Evolutionary conservation across 2,797 vertebrate species (phyloP).

Genomic region (Onychomys arenicola): DNA sequence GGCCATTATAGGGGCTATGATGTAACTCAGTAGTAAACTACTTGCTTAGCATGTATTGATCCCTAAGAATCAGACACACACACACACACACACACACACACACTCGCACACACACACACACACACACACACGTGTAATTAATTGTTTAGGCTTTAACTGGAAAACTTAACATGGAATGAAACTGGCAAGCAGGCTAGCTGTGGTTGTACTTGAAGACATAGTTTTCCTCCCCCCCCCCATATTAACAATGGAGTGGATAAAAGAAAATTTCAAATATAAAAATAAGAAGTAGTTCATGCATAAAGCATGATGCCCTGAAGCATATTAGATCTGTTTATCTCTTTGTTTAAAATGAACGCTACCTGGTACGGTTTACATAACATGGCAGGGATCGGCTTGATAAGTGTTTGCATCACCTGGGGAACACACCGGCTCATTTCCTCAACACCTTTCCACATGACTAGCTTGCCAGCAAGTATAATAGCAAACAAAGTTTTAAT

Average conservation of each 20-base stretch:
- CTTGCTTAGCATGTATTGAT: not conserved
- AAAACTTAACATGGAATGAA: constrained; percentile 85
- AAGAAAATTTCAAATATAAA: constrained; percentile 89
- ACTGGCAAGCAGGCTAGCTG: constrained; percentile 69
- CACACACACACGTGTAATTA: constrained; percentile 73
- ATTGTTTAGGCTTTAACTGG: constrained; percentile 87
- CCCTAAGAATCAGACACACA: not conserved
- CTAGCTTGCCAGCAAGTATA: constrained; percentile 87
- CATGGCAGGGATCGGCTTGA: constrained; percentile 90
- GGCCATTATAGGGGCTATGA: not conserved
- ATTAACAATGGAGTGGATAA: constrained; percentile 78
- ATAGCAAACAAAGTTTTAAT: constrained; percentile 91
- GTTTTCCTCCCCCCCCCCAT: constrained; percentile 81
- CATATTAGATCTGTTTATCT: constrained; percentile 92
- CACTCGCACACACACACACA: not conserved
- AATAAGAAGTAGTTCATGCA: constrained; percentile 91
- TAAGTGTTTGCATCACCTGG: constrained; percentile 90
- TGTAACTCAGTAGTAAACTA: not conserved
- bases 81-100: not conserved
- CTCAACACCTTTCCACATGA: constrained; percentile 88
- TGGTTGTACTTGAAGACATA: constrained; percentile 84
- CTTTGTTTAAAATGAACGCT: constrained; percentile 89
- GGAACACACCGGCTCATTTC: constrained; percentile 88
- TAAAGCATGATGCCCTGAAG: constrained; percentile 91
- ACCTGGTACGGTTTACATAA: constrained; percentile 91